Conservation (phyloP, 2,113 vertebrate species). For the Uria lomvia region DNA sequence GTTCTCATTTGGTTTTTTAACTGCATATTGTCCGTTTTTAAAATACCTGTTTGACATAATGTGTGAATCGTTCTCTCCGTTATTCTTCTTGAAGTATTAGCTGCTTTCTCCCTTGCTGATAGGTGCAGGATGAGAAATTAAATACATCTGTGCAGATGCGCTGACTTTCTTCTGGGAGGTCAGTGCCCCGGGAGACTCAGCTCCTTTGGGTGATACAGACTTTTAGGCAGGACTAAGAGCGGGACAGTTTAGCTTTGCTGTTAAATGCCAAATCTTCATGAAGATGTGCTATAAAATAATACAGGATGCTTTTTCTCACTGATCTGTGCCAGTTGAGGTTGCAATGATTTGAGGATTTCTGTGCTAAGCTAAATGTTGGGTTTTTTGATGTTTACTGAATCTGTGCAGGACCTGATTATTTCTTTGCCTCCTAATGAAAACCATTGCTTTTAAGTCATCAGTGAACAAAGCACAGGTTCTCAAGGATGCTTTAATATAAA, state of each 20-base stretch:
- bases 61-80: neutral
- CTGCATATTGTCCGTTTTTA: neutral
- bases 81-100: neutral
- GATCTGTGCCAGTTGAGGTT: neutral
- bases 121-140: neutral
- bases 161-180: neutral
- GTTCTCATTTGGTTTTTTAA: neutral
- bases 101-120: neutral
- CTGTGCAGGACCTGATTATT: neutral
- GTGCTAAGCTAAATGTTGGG: neutral
- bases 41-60: neutral
- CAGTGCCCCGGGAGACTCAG: accelerated
- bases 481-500: neutral
- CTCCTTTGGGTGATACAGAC: neutral
- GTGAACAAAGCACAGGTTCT: neutral
- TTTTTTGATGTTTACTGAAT: neutral
- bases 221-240: neutral
- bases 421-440: neutral
- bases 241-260: neutral
- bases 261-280: neutral
- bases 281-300: neutral
- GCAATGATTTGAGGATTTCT: neutral
- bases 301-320: neutral
- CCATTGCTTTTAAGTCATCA: neutral
- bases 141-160: neutral